Base-by-base conservation (phyloP, 2,797 vertebrate species). In the Rhinichthys osculus region DNA sequence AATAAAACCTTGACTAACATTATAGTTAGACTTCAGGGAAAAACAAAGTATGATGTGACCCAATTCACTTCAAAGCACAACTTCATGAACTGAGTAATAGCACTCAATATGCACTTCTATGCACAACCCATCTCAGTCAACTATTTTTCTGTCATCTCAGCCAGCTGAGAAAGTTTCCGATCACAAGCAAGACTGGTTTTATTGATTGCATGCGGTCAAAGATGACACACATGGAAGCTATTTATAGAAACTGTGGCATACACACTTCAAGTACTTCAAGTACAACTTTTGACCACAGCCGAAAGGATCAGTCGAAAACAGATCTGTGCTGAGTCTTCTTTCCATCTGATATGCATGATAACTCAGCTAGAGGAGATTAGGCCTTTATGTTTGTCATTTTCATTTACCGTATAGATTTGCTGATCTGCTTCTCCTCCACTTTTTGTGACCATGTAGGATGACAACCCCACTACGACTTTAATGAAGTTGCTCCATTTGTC, bases 221-320 rank as follows among this genome's bases (percentile, higher is more conserved):
- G 40, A n/a, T 72, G 74, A 84, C 47, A 83, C 70, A 74, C 42
- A 40, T 84, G 7, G 3, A 62, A 78, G 78, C 81, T 91, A 89
- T 91, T 89, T 89, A 83, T 90, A 90, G 90, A 62, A 76, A 35
- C 80, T 27, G 33, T 40, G 50, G 82, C 73, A 70, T 62, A 67
- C 79, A 47, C 74, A 87, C 19, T 84, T 73, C 19, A 82, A 42
- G 38, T 47, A 30, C 66, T 66, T n/a, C 8, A 57, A 11, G 6
- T 52, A 54, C 50, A 54, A 27, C 27, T 52, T 67, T 6, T 76
- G 40, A 47, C 57, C 69, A 27, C 71, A 44, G 84, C 17, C 70
- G 30, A 38, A 40, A 64, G 6, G 40, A 80, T 74, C 77, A 54
- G 27, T 71, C 38, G 57, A 86, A 83, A 83, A 71, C 59, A 64